Conservation (phyloP, 2,797 vertebrate genomes). For the Aulostomus chinensis region DNA sequence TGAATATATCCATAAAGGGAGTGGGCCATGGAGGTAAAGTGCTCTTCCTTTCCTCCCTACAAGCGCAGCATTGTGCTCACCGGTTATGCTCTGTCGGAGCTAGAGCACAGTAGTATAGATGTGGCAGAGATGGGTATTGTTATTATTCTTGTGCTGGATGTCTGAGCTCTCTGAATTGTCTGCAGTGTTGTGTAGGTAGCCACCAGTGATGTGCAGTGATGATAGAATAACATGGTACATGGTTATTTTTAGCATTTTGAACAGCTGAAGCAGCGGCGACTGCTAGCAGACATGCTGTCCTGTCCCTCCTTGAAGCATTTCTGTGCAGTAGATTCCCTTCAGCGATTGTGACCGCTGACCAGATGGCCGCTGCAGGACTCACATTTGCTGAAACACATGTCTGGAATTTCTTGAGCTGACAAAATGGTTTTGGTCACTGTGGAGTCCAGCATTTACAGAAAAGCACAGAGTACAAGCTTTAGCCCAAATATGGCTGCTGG, state of each 20-base stretch:
- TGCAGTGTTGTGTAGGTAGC: conserved; percentile 17
- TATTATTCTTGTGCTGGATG: conserved; percentile 17
- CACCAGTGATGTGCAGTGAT: conserved; percentile 16
- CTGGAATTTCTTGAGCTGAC: conserved; percentile 17
- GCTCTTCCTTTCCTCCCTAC: conserved; percentile 41
- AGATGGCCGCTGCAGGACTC: conserved; percentile 14
- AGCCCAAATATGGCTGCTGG: neutral
- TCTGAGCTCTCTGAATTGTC: conserved; percentile 12
- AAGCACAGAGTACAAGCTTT: neutral
- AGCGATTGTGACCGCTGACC: conserved; percentile 8
- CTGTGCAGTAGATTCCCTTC: conserved; percentile 19
- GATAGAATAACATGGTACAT: conserved; percentile 15
- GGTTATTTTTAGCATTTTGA: conserved; percentile 69
- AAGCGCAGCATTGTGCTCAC: conserved; percentile 5
- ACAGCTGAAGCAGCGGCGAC: conserved; percentile 63
- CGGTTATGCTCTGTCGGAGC: conserved; percentile 6
- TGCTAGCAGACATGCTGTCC: conserved; percentile 20
- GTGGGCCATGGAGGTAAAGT: conserved; percentile 76
- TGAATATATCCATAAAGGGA: conserved; percentile 50
- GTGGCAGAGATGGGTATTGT: conserved; percentile 4
- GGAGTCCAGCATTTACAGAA: conserved; percentile 5
- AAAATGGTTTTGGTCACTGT: neutral
- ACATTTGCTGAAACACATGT: conserved; percentile 20
- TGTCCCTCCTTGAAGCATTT: conserved; percentile 33
- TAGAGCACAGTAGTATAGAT: conserved; percentile 1